These are phyloP conservation scores for Loris lydekkerianus DNA, from an alignment of 2,797 vertebrate species.

Conservation along the genomic window DNA sequence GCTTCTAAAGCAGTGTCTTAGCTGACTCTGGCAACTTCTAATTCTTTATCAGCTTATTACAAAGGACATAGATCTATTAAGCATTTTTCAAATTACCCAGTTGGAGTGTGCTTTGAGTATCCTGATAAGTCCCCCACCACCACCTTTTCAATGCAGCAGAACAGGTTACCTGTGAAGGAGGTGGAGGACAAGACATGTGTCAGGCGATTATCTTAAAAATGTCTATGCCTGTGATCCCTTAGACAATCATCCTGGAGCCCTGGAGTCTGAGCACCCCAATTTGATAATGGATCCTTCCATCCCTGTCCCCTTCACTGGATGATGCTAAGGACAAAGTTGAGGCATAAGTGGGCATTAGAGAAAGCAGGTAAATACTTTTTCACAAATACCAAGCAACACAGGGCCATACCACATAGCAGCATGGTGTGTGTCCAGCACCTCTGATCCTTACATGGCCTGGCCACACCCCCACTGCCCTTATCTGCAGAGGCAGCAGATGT, in stretches of 20 bases:
- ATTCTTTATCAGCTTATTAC: no score
- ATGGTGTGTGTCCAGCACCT: neutral
- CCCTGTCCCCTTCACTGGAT: neutral
- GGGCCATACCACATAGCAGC: rapidly evolving
- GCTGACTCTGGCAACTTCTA: no score
- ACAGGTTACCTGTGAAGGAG: neutral
- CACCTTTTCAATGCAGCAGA: neutral
- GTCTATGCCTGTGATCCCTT: neutral
- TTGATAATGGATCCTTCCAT: neutral
- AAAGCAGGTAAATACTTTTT: neutral
- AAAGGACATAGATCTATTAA: no score
- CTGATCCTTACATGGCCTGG: neutral
- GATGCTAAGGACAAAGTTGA: neutral
- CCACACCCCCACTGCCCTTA: neutral
- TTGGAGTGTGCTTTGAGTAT: neutral
- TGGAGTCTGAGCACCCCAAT: neutral
- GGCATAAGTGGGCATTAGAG: neutral
- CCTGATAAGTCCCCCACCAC: neutral
- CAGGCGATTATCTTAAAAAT: neutral
- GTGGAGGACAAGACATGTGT: no score
- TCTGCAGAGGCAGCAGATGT: neutral
- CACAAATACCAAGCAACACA: rapidly evolving
- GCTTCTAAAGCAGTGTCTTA: no score
- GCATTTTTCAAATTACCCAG: neutral
- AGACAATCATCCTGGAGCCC: neutral